A percentile compares a stretch with the other conserved stretches of the same genome.
Evolutionary conservation across 1,140 invertebrate species (phyloP).

Genomic region (Penaeus japonicus): DNA sequence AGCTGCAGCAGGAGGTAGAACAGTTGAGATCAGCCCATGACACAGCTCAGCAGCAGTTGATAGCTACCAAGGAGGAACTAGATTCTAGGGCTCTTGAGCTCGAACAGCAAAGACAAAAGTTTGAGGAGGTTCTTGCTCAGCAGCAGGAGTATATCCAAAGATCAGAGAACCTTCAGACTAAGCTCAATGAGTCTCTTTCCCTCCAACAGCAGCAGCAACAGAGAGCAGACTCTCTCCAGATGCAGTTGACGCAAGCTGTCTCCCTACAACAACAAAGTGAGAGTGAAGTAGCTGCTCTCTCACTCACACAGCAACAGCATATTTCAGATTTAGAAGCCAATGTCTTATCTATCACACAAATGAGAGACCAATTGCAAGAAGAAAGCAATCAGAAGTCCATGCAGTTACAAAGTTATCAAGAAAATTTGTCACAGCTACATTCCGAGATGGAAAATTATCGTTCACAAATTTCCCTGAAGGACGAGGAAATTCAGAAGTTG

Average conservation of each 20-base stretch:
- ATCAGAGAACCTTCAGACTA: conserved; percentile 4
- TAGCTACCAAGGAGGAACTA: too few relatives aligned
- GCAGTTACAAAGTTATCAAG: neutral
- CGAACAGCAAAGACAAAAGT: neutral
- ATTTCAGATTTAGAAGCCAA: conserved; percentile 39
- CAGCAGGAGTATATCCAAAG: neutral
- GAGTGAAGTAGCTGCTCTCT: conserved; percentile 22
- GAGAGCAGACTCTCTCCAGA: conserved; percentile 26
- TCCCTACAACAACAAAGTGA: conserved; percentile 25
- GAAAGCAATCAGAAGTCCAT: neutral
- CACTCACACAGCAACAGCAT: conserved; percentile 21
- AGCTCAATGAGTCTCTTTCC: conserved; percentile 1
- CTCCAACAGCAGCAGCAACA: conserved; percentile 16
- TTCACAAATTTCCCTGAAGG: conserved; percentile 4
- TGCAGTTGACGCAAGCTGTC: conserved; percentile 9
- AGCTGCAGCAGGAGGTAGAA: conserved; percentile 25
- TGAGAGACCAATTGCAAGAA: conserved; percentile 20
- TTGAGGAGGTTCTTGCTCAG: neutral
- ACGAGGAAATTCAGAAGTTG: conserved; percentile 41
- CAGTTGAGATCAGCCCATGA: neutral
- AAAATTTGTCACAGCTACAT: neutral
- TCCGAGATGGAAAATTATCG: conserved; percentile 13
- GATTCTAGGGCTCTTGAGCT: neutral
- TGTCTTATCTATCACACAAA: conserved; percentile 1
- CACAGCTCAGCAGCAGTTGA: neutral